Conservation (phyloP, 2,113 vertebrate genomes). For the Pseudorhombus dupliciocellatus region DNA sequence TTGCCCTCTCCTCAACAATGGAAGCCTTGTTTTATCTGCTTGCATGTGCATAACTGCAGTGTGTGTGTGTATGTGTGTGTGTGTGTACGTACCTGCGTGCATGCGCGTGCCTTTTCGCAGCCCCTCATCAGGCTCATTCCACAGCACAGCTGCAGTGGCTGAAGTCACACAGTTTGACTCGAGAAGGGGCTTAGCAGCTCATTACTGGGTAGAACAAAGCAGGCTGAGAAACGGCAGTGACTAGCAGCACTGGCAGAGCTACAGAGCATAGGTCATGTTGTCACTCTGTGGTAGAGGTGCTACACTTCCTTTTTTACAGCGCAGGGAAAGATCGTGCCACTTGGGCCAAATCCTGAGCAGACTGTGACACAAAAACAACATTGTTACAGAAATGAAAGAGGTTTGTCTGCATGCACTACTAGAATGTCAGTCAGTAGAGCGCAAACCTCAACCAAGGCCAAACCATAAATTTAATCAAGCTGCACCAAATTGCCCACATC, state of each 20-base stretch:
- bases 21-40: conserved; percentile 68
- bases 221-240: conserved; percentile 29
- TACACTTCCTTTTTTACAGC: background rate
- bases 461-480: too few relatives aligned
- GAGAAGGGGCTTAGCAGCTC: conserved; percentile 63
- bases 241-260: conserved; percentile 40
- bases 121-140: conserved; percentile 65
- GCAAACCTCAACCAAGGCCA: too few relatives aligned
- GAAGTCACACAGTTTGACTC: conserved; percentile 66
- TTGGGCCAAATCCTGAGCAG: background rate
- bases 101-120: conserved; percentile 23
- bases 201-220: conserved; percentile 72
- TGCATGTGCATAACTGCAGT: conserved; percentile 51
- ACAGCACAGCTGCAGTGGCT: conserved; percentile 67
- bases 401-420: background rate
- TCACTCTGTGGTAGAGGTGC: conserved; percentile 23
- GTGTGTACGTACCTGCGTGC: conserved; percentile 17
- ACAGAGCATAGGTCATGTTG: conserved; percentile 33
- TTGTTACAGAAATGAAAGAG: conserved; percentile 28
- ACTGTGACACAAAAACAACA: conserved; percentile 27
- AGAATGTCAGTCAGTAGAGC: too few relatives aligned
- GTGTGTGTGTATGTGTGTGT: conserved; percentile 14
- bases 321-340: conserved; percentile 26
- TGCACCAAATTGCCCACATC: too few relatives aligned
- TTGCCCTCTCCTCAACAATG: conserved; percentile 61